phyloP scores from a whole-genome alignment of 2,113 vertebrate species.

The Ophiodon elongatus region DNA sequence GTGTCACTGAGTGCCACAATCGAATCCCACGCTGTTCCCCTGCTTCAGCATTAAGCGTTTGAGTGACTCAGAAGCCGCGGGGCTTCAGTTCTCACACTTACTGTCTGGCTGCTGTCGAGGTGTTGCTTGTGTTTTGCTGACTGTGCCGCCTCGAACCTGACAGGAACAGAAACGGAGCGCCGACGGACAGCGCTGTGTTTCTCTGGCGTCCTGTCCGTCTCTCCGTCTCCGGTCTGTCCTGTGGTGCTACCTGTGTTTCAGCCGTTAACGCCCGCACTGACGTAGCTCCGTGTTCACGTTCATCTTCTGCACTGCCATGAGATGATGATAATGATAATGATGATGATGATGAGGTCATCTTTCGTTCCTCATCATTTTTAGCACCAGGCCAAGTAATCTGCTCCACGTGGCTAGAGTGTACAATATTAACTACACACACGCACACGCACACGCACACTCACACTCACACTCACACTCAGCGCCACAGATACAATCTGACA shows the following conservation, averaged over 20 bases:
- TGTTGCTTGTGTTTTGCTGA: slow-evolving; percentile 16
- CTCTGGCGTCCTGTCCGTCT: background rate
- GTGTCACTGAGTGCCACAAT: background rate
- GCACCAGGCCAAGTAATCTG: slow-evolving; percentile 29
- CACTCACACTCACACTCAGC: background rate
- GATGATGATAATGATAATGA: too few relatives aligned
- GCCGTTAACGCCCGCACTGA: background rate
- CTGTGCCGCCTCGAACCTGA: slow-evolving; percentile 2
- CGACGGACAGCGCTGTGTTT: too few relatives aligned
- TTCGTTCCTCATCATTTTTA: slow-evolving; percentile 16
- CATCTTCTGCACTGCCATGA: slow-evolving; percentile 15
- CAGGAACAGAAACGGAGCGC: background rate
- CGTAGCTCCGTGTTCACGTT: slow-evolving; percentile 2
- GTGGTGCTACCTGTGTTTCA: slow-evolving; percentile 14
- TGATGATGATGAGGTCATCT: slow-evolving; percentile 52
- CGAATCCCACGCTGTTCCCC: background rate
- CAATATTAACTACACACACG: background rate
- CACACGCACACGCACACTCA: background rate
- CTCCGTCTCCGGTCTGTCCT: background rate
- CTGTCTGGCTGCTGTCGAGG: slow-evolving; percentile 24
- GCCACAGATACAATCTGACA: background rate
- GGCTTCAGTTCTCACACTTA: slow-evolving; percentile 27
- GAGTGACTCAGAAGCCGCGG: slow-evolving; percentile 12
- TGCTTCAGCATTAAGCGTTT: slow-evolving; percentile 26
- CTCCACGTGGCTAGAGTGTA: slow-evolving; percentile 11